A percentile compares a stretch with the other conserved stretches of the same genome.
Conservation (phyloP, 23 tunicate species). For the Oikopleura dioica region DNA sequence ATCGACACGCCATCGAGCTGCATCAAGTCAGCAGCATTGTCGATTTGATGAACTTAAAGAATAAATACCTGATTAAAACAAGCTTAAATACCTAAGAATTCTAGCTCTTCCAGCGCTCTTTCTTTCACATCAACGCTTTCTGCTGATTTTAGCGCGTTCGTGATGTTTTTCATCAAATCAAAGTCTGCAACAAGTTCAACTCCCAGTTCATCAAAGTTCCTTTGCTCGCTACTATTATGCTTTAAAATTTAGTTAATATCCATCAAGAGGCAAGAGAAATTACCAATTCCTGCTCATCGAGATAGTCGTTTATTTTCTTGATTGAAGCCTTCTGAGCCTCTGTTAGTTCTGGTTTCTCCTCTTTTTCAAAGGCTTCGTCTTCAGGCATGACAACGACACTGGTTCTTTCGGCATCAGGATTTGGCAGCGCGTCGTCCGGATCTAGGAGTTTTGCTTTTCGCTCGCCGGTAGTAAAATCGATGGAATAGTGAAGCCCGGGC, state of each 20-base stretch:
- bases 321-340: not conserved
- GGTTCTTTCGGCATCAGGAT: no score
- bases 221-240: not conserved
- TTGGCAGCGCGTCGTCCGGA: no score
- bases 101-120: not conserved
- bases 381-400: not conserved
- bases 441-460: not conserved
- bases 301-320: not conserved
- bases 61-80: no score
- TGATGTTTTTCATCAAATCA: constrained; percentile 8
- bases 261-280: not conserved
- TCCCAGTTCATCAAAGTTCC: not conserved
- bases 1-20: not conserved
- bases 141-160: not conserved
- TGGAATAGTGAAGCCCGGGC: not conserved
- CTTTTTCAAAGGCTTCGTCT: not conserved
- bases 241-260: not conserved
- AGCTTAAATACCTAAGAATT: no score
- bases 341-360: not conserved
- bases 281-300: not conserved
- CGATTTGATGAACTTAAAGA: constrained; percentile 8
- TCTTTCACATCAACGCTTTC: not conserved
- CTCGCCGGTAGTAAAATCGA: not conserved
- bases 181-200: constrained; percentile 2
- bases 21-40: constrained; percentile 4